Evolutionary conservation across 2,888 invertebrate genomes (phyloP), one percentile per base, ranked within the genome.

Genomic region (Antitype chi): DNA sequence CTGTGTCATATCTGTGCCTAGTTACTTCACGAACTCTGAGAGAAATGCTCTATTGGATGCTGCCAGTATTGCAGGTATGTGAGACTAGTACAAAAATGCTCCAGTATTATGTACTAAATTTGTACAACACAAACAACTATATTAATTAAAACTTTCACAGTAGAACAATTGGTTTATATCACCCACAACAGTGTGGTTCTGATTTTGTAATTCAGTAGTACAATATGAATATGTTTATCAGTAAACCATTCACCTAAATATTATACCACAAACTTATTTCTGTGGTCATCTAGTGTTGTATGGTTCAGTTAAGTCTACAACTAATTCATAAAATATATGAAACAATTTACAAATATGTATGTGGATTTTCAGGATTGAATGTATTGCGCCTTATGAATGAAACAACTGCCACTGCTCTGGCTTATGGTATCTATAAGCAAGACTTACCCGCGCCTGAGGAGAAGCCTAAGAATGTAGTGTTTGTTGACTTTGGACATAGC

Each of bases 401-500:
- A 96, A 99, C 99, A 43, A 99, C 99, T 9, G 99, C 99, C 17
- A 99, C 99, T 63, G 99, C 99, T 49, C 96, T 99, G 70, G 98
- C 99, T 67, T 99, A 99, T 94, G 99, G 99, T 80, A 99, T 99
- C 93, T 99, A 99, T 95, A 99, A 99, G 94, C 99, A 99, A 94
- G 99, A 99, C 94, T 97, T 99, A 86, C 99, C 99, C 20, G 97
- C 97, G 20, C 97, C 98, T 5, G 99, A 99, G 89, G 99, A 99
- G 79, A 98, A 99, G 89, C 98, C 99, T 0, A 97, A 98, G 78
- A 98, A 99, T 96, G 99, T 99, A 20, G 98, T 99, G 20, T 99
- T 99, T 96, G 98, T 99, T 70, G 99, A 99, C 94, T 98, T 99
- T 94, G 99, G 99, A 23, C 98, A 99, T 91, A 98, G 99, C 74